Evolutionary conservation across 2,113 vertebrate genomes (phyloP).

Genomic region (Sinocyclocheilus maitianheensis): DNA sequence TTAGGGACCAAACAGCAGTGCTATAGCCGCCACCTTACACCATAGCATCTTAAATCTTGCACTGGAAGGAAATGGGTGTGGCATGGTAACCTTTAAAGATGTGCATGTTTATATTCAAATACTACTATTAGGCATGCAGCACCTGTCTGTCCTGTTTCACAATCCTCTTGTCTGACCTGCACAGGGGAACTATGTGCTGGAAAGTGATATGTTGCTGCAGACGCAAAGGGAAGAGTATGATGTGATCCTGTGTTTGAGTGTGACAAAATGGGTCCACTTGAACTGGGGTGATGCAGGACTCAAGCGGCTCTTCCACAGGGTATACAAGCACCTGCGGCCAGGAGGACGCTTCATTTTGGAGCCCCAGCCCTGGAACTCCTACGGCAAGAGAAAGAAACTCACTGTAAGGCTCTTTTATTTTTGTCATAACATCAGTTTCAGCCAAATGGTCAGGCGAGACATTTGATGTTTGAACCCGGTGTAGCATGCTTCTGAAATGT

Average conservation of each 20-base stretch:
- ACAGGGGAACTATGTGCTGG: constrained; percentile 88
- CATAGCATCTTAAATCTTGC: not conserved
- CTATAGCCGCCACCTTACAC: too few species aligned
- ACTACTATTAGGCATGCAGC: not conserved
- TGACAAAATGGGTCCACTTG: constrained; percentile 92
- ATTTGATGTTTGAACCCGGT: not conserved
- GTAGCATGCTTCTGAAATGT: not conserved
- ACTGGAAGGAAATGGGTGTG: not conserved
- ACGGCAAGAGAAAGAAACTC: constrained; percentile 84
- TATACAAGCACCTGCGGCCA: constrained; percentile 83
- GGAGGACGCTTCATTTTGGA: constrained; percentile 87
- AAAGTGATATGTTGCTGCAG: constrained; percentile 79
- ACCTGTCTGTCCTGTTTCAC: not conserved
- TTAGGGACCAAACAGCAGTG: too few species aligned
- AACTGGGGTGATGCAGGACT: constrained; percentile 90
- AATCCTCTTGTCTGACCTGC: constrained; percentile 11
- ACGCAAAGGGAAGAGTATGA: constrained; percentile 86
- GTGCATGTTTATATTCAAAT: not conserved
- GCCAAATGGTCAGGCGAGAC: constrained; percentile 39
- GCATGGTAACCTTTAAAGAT: not conserved
- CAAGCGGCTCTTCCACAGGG: constrained; percentile 84
- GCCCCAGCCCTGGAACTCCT: constrained; percentile 89
- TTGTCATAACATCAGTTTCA: constrained; percentile 35
- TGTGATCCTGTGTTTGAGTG: constrained; percentile 87
- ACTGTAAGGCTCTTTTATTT: constrained; percentile 63